phyloP scores from a whole-genome alignment of 2,888 invertebrate genomes.

The Platynereis dumerilii region DNA sequence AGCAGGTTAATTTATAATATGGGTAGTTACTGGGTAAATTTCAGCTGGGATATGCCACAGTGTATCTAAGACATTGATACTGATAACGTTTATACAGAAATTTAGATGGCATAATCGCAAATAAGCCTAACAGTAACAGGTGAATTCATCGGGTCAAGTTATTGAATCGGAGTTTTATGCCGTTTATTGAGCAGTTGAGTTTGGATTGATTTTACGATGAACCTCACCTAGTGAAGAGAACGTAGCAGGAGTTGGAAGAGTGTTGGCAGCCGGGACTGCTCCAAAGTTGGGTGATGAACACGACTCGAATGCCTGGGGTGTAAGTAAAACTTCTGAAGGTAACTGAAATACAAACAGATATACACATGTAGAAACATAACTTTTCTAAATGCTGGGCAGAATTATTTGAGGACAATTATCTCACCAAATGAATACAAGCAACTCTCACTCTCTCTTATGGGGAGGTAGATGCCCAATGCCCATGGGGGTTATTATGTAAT shows the following conservation, averaged over 20 bases:
- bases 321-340: constrained; percentile 9
- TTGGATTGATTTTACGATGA: too few species aligned
- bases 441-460: not conserved
- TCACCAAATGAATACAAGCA: not conserved
- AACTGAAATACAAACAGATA: not conserved
- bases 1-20: not conserved
- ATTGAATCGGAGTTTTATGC: too few species aligned
- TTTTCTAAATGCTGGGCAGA: not conserved
- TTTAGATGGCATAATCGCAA: too few species aligned
- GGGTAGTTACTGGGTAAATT: too few species aligned
- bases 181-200: too few species aligned
- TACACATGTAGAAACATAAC: not conserved
- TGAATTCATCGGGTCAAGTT: too few species aligned
- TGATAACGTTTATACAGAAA: too few species aligned
- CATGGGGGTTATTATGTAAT: too few species aligned
- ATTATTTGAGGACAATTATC: not conserved
- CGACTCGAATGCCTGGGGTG: constrained; percentile 22
- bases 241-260: constrained; percentile 31
- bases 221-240: not conserved
- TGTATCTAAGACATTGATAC: too few species aligned
- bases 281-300: not conserved
- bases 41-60: too few species aligned
- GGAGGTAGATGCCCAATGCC: too few species aligned
- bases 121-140: too few species aligned
- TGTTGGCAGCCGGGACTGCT: constrained; percentile 13